These are phyloP conservation scores for Apis dorsata DNA, from an alignment of 1,140 invertebrate genomes.

Conservation along the genomic window DNA sequence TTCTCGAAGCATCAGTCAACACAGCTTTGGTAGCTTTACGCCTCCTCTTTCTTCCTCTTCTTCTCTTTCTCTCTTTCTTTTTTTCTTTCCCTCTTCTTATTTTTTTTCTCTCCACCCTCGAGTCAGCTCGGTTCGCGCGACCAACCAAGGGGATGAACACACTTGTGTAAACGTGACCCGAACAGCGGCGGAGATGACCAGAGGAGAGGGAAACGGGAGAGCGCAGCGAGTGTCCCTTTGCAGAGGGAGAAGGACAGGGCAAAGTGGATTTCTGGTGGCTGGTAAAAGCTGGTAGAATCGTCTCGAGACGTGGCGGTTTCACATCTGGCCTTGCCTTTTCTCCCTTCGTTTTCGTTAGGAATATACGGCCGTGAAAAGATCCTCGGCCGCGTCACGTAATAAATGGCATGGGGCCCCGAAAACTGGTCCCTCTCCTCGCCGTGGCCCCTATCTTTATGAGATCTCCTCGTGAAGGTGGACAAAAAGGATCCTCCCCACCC, in stretches of 20 bases:
- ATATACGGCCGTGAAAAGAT: constrained; percentile 67
- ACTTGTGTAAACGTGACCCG: constrained; percentile 63
- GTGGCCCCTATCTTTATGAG: constrained; percentile 72
- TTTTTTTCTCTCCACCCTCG: not conserved
- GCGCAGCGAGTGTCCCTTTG: constrained; percentile 3
- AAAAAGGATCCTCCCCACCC: constrained; percentile 55
- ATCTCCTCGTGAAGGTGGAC: constrained; percentile 68
- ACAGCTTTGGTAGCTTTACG: not conserved
- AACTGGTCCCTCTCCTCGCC: constrained; percentile 69
- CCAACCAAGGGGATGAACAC: constrained; percentile 17
- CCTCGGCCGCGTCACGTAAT: constrained; percentile 57
- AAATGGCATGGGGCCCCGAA: constrained; percentile 68
- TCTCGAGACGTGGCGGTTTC: not conserved
- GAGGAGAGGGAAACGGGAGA: constrained; percentile 35
- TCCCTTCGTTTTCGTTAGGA: constrained; percentile 38
- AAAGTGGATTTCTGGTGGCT: constrained; percentile 2
- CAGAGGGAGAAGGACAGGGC: not conserved
- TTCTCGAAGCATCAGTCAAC: not conserved
- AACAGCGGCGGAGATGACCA: constrained; percentile 32
- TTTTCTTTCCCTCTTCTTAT: not conserved
- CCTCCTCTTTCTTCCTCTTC: not conserved
- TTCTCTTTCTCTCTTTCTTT: not conserved
- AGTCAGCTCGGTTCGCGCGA: not conserved
- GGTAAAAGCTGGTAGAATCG: constrained; percentile 33
- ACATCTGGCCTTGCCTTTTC: constrained; percentile 47